Base-by-base conservation (phyloP, 2,113 vertebrate species). In the Thunnus thynnus region DNA sequence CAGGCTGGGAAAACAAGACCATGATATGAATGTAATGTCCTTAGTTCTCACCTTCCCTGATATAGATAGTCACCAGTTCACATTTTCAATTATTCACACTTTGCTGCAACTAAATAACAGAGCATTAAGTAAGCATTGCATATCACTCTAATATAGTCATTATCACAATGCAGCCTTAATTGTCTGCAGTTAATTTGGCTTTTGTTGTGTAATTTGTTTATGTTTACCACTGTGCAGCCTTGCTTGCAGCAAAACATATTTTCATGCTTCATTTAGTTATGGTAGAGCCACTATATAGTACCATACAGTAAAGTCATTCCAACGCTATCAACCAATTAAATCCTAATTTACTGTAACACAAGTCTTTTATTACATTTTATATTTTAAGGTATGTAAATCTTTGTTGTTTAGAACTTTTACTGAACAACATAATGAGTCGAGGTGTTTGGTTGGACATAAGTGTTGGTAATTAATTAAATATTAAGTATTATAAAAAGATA, bases 191-290 rank as follows among this genome's bases (percentile, higher is more conserved):
- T 83, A 69, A 75, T 83, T 30, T 27, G 58, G 62, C 63, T 71
- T 84, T 72, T 80, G 56, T 74, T 68, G 72, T 12, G 36, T 80
- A 80, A 83, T 84, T 66, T 65, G 64, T 80, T 63, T 73, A 72
- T 74, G 30, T 67, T 68, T 32, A 52, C 11, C 52, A 32, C 18
- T 18, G 3, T 67, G 18, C 64, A 58, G 18, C 57, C 32, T 10
- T 30, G 76, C 79, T 76, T 78, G 41, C 36, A 58, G 73, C 48
- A 32, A 50, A 82, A 44, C 17, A 32, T 12, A 36, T 44, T 66
- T 54, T 32, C 56, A 68, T 50, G 66, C 20, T 60, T 82, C 16
- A 44, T 25, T 82, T 72, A 50, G 13, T 78, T 55, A 55, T 61
- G 32, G 6, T 22, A 60, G 13, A 4, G 54, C 30, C 14, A 5